Evolutionary conservation across 92 coral and sea anemone species (phyloP).

Genomic region (Desmophyllum pertusum): DNA sequence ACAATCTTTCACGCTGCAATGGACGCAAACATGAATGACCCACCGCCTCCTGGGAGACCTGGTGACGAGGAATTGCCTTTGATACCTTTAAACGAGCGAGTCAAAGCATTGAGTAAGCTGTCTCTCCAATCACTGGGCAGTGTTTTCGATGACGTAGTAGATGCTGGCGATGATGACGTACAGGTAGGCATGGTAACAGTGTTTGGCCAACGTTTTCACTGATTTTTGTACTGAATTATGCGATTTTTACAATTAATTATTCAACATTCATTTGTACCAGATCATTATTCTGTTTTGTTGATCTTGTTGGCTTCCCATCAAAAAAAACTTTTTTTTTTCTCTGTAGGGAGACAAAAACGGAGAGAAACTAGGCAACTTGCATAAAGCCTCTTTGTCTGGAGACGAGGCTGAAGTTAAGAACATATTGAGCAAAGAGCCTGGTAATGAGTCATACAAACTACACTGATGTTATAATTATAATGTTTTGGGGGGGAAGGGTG

Average conservation of each 20-base stretch:
- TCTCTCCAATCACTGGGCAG: constrained; percentile 21
- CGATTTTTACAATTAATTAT: too few relatives aligned
- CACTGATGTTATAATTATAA: neutral
- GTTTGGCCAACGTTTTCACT: too few relatives aligned
- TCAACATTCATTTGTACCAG: too few relatives aligned
- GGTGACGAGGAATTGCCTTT: constrained; percentile 23
- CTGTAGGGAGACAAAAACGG: neutral
- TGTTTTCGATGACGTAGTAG: neutral
- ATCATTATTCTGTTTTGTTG: too few relatives aligned
- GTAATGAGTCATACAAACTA: constrained; percentile 1
- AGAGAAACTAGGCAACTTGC: constrained; percentile 12
- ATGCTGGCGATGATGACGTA: neutral
- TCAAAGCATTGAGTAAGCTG: constrained; percentile 31
- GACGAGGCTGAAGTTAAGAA: constrained; percentile 31
- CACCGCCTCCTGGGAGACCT: constrained; percentile 2
- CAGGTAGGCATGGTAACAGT: neutral
- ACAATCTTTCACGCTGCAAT: neutral
- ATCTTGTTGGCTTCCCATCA: too few relatives aligned
- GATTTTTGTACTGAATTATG: too few relatives aligned
- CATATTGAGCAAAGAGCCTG: constrained; percentile 13
- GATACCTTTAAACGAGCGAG: constrained; percentile 20
- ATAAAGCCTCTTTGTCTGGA: constrained; percentile 24
- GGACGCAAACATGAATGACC: too few relatives aligned
- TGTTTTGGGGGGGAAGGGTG: too few relatives aligned
- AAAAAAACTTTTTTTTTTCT: neutral